Conservation (phyloP, 2,888 invertebrate genomes). For the Lordiphosa fenestrarum region DNA sequence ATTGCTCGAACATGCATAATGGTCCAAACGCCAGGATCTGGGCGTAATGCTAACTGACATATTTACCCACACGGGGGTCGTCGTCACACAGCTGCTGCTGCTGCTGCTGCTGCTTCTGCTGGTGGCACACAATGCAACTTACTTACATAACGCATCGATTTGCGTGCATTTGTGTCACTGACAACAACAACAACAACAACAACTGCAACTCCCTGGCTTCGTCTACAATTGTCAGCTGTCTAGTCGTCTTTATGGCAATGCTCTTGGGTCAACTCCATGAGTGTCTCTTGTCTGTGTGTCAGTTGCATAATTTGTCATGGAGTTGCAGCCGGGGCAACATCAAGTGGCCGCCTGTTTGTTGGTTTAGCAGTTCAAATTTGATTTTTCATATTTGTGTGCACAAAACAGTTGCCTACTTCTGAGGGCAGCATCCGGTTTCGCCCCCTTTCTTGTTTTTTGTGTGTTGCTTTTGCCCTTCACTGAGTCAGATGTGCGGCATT, state of each 20-base stretch:
- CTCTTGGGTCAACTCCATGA: constrained; percentile 17
- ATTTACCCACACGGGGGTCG: constrained; percentile 55
- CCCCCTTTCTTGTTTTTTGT: constrained; percentile 33
- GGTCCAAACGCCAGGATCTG: constrained; percentile 46
- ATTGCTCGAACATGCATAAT: constrained; percentile 71
- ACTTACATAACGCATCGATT: constrained; percentile 65
- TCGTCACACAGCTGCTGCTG: constrained; percentile 18
- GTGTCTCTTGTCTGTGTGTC: constrained; percentile 18
- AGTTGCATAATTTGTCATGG: constrained; percentile 58
- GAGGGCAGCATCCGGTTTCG: constrained; percentile 9
- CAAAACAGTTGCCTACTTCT: constrained; percentile 49
- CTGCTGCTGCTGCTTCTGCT: constrained; percentile 18
- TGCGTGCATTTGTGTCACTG: constrained; percentile 55
- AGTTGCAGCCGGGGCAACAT: constrained; percentile 33
- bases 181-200: constrained; percentile 37
- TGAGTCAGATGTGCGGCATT: constrained; percentile 35
- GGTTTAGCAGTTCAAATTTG: constrained; percentile 62
- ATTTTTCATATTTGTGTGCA: constrained; percentile 42
- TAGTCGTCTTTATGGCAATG: constrained; percentile 9
- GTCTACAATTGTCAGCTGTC: constrained; percentile 55
- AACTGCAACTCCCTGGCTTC: constrained; percentile 20
- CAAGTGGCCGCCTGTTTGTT: constrained; percentile 52
- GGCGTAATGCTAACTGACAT: constrained; percentile 68
- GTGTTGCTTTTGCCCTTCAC: no score
- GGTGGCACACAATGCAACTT: constrained; percentile 29